Conservation (phyloP, 2,888 invertebrate species). For the Hypolimnas misippus region DNA sequence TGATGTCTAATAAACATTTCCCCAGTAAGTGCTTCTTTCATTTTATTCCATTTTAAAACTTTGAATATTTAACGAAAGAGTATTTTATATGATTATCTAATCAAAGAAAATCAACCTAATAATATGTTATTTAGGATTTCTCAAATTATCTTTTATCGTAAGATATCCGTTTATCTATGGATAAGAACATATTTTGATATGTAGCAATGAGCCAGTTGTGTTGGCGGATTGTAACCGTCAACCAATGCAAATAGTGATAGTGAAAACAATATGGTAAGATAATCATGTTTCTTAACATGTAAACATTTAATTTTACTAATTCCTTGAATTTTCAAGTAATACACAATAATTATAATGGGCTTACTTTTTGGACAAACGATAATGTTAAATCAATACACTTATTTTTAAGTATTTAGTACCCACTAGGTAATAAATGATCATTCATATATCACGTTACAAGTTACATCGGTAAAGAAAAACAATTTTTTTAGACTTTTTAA, state of each 20-base stretch:
- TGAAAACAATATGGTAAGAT: constrained; percentile 48
- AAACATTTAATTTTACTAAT: not conserved
- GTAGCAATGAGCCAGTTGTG: constrained; percentile 63
- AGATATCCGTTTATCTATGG: constrained; percentile 63
- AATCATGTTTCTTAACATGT: not conserved
- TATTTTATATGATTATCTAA: not conserved
- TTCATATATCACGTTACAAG: too few relatives aligned
- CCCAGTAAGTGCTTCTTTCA: constrained; percentile 50
- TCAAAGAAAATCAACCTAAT: too few relatives aligned
- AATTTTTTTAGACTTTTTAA: too few relatives aligned
- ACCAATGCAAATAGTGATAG: constrained; percentile 56
- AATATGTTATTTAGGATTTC: not conserved
- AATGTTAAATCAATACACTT: too few relatives aligned
- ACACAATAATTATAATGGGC: too few relatives aligned
- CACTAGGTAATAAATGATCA: too few relatives aligned
- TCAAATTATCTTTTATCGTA: constrained; percentile 59
- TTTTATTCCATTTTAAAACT: not conserved
- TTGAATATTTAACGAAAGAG: not conserved
- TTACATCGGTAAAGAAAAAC: not conserved
- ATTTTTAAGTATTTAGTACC: too few relatives aligned
- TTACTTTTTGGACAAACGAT: too few relatives aligned
- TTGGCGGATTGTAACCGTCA: constrained; percentile 62
- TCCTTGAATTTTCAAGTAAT: too few relatives aligned
- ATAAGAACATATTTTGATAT: constrained; percentile 62
- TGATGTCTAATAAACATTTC: constrained; percentile 75